Evolutionary conservation across 2,797 vertebrate genomes (phyloP).

Genomic region (Lithobates sylvaticus): DNA sequence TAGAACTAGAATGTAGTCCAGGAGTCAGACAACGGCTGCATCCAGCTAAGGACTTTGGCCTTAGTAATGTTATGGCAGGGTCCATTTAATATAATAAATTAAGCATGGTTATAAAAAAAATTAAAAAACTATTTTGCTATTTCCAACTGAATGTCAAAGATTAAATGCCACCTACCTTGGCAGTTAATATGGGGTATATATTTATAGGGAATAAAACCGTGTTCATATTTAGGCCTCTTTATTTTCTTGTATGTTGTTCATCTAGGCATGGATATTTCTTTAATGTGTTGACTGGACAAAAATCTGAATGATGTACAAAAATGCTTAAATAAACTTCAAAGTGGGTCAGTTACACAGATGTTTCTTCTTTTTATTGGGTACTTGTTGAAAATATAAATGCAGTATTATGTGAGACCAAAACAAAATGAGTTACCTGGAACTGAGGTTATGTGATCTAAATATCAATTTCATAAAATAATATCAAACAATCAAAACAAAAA

Average conservation of each 20-base stretch:
- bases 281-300: conserved; percentile 13
- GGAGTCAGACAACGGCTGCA: background rate
- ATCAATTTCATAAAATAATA: too few relatives aligned
- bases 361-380: background rate
- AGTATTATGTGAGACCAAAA: too few relatives aligned
- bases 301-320: conserved; percentile 32
- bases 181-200: background rate
- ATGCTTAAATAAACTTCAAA: conserved; percentile 31
- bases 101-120: conserved; percentile 2
- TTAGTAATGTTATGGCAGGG: background rate
- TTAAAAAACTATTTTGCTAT: conserved; percentile 9
- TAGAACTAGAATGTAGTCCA: too few relatives aligned
- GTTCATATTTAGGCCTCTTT: conserved; percentile 19
- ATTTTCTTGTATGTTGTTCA: conserved; percentile 26
- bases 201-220: conserved; percentile 9
- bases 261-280: conserved; percentile 45
- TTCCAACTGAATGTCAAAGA: conserved; percentile 33
- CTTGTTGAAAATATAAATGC: too few relatives aligned
- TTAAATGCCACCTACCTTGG: conserved; percentile 1
- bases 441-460: too few relatives aligned
- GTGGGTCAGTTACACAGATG: conserved; percentile 1
- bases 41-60: background rate
- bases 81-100: background rate
- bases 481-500: too few relatives aligned
- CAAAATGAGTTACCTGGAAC: too few relatives aligned